Evolutionary conservation across 2,113 vertebrate species (phyloP).

Genomic region (Oryzias celebensis): DNA sequence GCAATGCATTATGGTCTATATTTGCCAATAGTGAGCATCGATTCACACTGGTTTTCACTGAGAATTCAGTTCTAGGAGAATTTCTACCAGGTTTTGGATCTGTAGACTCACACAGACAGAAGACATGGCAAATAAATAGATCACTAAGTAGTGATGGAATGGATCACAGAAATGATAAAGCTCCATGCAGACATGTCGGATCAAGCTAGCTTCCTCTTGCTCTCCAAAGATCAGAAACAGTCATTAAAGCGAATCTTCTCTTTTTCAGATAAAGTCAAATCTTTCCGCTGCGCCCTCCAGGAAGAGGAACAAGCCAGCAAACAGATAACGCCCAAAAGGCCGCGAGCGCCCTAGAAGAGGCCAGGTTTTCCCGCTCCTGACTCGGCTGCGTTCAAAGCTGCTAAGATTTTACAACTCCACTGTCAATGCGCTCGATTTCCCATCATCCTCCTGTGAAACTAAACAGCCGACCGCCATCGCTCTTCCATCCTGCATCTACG

Average conservation of each 20-base stretch:
- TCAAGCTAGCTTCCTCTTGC: too few relatives aligned
- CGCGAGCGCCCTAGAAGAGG: constrained; percentile 85
- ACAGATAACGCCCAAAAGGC: constrained; percentile 96
- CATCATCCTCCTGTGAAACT: constrained; percentile 31
- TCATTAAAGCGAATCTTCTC: neutral
- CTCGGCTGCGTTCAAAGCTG: constrained; percentile 26
- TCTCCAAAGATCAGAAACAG: too few relatives aligned
- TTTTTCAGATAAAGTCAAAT: constrained; percentile 93
- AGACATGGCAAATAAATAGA: too few relatives aligned
- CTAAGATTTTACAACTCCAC: constrained; percentile 22
- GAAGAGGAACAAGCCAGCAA: constrained; percentile 98
- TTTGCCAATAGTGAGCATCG: too few relatives aligned
- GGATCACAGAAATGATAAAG: too few relatives aligned
- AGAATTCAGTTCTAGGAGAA: too few relatives aligned
- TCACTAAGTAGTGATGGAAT: too few relatives aligned
- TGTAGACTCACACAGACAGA: too few relatives aligned
- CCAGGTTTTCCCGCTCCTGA: neutral
- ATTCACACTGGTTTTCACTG: too few relatives aligned
- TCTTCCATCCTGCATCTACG: constrained; percentile 75
- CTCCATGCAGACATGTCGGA: too few relatives aligned
- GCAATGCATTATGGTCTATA: too few relatives aligned
- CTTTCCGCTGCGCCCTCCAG: constrained; percentile 92
- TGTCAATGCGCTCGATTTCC: constrained; percentile 18
- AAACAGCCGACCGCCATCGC: constrained; percentile 27
- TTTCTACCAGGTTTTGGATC: too few relatives aligned